Base-by-base conservation (phyloP, 2,797 vertebrate species). In the Rhinella marina region DNA sequence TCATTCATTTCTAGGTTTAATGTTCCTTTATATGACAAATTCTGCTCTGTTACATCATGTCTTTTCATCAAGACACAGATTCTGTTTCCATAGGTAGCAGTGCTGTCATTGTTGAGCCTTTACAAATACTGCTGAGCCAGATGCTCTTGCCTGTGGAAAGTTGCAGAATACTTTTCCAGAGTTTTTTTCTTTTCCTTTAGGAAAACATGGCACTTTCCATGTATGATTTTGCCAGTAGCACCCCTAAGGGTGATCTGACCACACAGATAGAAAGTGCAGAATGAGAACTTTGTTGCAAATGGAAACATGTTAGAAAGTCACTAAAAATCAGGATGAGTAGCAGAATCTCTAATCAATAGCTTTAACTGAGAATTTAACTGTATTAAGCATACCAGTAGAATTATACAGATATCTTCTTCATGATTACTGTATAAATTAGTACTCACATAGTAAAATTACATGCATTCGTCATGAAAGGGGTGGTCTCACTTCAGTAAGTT, bases 241-340 rank as follows among this genome's bases (percentile, higher is more conserved):
- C 57, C 79, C 79, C 70, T 86, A 32, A 76, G 82, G 68, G 21
- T 57, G 50, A 57, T 75, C 48, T 56, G 87, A 81, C 83, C 83
- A 88, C 83, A 81, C 76, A 88, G 76, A 81, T 61, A 81, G 7
- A 76, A 52, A 76, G 56, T 75, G 29, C 32, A 62, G 62, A 88
- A 88, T 84, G 25, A 84, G 41, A 27, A 17, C 75, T 88, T 88
- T 84, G 29, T 78, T 80, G 72, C 14, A 78, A 87, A 68, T 29
- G 27, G 8, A 64, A 9, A 25, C 7, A 73, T 50, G 21, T 62
- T 41, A 23, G 9, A 68, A 87, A 87, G 19, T 12, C 21, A n/a
- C 17, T 76, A 29, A 56, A 56, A 57, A 27, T 78, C 12, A 0
- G 7, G 56, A 27, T 57, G 54, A 29, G 25, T 59, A 56, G 27